These are phyloP conservation scores for Drosophila pseudotalamancana DNA, from an alignment of 2,888 invertebrate species.

Conservation along the genomic window DNA sequence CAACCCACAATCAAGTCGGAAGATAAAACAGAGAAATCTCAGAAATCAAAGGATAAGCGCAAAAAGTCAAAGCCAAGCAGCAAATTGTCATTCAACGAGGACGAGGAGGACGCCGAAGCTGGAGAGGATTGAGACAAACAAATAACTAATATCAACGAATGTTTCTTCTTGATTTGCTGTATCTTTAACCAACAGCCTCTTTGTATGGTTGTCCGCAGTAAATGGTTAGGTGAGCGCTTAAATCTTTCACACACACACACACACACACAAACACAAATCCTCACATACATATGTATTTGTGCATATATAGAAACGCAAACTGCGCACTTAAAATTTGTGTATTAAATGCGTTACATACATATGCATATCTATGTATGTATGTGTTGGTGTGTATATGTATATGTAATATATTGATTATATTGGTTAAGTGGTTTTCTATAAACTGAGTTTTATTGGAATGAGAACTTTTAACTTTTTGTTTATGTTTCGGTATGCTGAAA, in stretches of 20 bases:
- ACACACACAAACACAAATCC: not conserved
- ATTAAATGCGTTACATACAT: conserved; percentile 15
- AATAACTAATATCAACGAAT: not conserved
- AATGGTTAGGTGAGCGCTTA: conserved; percentile 49
- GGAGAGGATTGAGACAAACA: conserved; percentile 44
- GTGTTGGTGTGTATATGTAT: not conserved
- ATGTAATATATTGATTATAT: conserved; percentile 37
- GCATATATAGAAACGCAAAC: conserved; percentile 27
- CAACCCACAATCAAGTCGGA: conserved; percentile 35
- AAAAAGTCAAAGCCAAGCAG: conserved; percentile 71
- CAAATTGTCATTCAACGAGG: conserved; percentile 85
- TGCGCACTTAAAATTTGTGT: conserved; percentile 54
- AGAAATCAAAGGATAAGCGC: conserved; percentile 40
- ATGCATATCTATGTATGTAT: not conserved
- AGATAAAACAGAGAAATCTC: conserved; percentile 19
- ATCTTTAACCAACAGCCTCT: conserved; percentile 17
- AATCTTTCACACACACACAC: conserved; percentile 21
- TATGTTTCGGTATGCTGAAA: not conserved
- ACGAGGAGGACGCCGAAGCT: conserved; percentile 83
- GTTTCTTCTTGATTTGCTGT: conserved; percentile 8
- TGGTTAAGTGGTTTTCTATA: conserved; percentile 7
- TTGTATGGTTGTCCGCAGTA: conserved; percentile 42
- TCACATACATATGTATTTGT: not conserved
- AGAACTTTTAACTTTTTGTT: not conserved
- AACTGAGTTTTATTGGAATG: not conserved